Conservation (phyloP, 2,113 vertebrate genomes). For the Plectropomus leopardus region DNA sequence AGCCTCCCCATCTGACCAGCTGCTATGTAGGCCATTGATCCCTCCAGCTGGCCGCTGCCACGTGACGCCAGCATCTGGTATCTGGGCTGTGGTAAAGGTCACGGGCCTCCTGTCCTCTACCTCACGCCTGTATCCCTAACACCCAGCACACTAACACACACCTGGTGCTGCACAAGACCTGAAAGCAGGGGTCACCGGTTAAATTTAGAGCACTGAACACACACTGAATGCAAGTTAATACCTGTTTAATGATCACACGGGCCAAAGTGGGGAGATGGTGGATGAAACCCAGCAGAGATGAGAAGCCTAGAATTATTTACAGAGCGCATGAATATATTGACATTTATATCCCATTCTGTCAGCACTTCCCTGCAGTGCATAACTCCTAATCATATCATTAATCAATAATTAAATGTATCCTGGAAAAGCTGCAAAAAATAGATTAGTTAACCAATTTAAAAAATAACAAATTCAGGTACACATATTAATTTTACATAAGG, state of each 20-base stretch:
- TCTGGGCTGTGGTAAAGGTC: constrained; percentile 46
- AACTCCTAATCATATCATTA: neutral
- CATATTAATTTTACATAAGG: neutral
- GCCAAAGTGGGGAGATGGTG: neutral
- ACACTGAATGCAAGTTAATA: neutral
- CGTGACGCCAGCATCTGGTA: constrained; percentile 51
- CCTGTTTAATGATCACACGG: neutral
- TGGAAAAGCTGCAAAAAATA: neutral
- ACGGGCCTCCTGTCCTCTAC: constrained; percentile 30
- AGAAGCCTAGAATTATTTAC: neutral
- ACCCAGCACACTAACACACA: neutral
- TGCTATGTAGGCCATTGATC: constrained; percentile 68
- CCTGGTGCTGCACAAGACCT: neutral
- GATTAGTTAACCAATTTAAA: neutral
- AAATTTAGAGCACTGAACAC: too few relatives aligned
- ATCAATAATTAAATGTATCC: neutral
- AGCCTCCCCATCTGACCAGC: constrained; percentile 54
- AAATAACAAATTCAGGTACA: neutral
- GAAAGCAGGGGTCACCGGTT: neutral
- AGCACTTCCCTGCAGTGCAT: neutral
- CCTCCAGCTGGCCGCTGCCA: constrained; percentile 61
- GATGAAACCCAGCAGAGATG: neutral
- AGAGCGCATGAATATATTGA: neutral
- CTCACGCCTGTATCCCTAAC: neutral
- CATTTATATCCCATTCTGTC: neutral